phyloP scores from a whole-genome alignment of 2,888 invertebrate species.

The Gisinianus flammeolus region DNA sequence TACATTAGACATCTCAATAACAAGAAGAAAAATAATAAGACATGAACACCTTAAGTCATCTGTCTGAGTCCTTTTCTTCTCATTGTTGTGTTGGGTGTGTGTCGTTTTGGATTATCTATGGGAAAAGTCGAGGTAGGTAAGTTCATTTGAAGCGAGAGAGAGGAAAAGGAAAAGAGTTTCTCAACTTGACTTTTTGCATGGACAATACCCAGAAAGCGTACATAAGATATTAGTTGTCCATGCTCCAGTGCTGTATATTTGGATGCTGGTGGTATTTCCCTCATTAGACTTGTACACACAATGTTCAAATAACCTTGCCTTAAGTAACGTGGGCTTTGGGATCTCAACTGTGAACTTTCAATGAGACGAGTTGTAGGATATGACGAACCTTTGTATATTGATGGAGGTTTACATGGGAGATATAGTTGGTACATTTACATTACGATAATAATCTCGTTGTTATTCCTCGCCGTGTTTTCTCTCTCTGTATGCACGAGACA shows the following conservation, averaged over 20 bases:
- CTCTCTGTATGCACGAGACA: no score
- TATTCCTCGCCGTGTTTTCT: no score
- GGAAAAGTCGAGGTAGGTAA: conserved; percentile 14
- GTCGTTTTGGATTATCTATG: not conserved
- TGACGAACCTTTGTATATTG: no score
- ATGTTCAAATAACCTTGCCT: no score
- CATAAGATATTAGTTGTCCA: not conserved
- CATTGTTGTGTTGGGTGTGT: not conserved
- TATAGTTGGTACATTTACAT: no score
- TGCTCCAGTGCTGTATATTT: not conserved
- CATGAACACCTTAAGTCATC: not conserved
- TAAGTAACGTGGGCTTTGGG: no score
- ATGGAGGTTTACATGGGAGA: no score
- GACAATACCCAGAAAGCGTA: not conserved
- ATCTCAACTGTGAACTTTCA: no score
- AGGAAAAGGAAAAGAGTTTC: not conserved
- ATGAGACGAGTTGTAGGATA: no score
- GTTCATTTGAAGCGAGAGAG: not conserved
- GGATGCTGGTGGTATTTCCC: no score
- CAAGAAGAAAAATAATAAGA: not conserved
- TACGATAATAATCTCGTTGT: no score
- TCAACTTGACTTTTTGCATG: not conserved
- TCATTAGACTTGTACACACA: no score
- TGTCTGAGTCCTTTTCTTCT: not conserved
- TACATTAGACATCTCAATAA: not conserved